Conservation (phyloP, 2,888 invertebrate genomes). For the Miltochrista miniata region DNA sequence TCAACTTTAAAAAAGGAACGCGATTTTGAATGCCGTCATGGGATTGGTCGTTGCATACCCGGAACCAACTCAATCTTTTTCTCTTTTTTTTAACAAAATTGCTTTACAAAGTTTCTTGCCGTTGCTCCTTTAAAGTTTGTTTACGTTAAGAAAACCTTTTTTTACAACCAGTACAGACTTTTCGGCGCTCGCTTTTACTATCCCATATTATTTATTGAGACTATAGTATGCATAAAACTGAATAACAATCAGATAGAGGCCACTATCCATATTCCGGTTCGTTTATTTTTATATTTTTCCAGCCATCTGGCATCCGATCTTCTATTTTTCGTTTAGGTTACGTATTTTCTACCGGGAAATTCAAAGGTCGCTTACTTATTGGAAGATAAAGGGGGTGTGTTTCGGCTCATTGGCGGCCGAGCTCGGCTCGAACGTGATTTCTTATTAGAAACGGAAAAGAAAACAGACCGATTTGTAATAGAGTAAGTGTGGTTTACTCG, state of each 20-base stretch:
- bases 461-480: conserved; percentile 60
- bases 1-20: conserved; percentile 81
- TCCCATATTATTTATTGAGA: conserved; percentile 60
- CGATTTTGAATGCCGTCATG: conserved; percentile 74
- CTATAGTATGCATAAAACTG: conserved; percentile 60
- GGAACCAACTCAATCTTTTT: conserved; percentile 61
- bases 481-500: conserved; percentile 56
- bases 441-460: conserved; percentile 66
- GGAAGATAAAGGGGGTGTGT: conserved; percentile 77
- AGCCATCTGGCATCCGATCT: conserved; percentile 70
- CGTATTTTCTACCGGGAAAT: conserved; percentile 59
- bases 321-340: conserved; percentile 57
- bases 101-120: conserved; percentile 32
- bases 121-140: conserved; percentile 42
- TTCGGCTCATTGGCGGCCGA: conserved; percentile 78
- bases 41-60: conserved; percentile 64
- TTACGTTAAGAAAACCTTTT: conserved; percentile 47
- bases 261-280: conserved; percentile 68
- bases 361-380: conserved; percentile 73
- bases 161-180: conserved; percentile 50
- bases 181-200: conserved; percentile 50
- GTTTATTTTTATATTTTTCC: conserved; percentile 75
- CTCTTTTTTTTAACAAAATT: conserved; percentile 56
- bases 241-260: conserved; percentile 65
- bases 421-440: conserved; percentile 73